phyloP scores from a whole-genome alignment of 1,140 invertebrate genomes.

The Forficula auricularia region DNA sequence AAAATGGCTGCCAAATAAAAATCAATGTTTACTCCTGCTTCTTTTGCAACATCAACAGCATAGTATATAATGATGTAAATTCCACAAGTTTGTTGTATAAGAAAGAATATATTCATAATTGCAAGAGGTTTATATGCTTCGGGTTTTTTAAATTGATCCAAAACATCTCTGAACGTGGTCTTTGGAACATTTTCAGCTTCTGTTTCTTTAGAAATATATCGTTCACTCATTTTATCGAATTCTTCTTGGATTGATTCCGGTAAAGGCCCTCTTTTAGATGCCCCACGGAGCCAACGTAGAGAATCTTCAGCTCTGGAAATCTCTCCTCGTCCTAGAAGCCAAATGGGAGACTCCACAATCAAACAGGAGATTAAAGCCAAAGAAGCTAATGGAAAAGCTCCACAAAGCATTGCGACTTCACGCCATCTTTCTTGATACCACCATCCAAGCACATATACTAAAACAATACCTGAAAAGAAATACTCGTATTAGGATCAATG shows the following conservation, averaged over 20 bases:
- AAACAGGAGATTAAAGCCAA: background rate
- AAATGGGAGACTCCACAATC: background rate
- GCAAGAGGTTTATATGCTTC: too few species aligned
- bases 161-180: background rate
- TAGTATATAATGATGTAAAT: too few species aligned
- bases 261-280: too few species aligned
- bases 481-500: too few species aligned
- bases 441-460: background rate
- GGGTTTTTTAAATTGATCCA: too few species aligned
- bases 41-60: too few species aligned
- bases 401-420: background rate
- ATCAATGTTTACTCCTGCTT: background rate
- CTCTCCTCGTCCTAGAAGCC: background rate
- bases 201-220: background rate
- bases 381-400: background rate
- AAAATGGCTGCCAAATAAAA: background rate
- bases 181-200: background rate
- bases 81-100: too few species aligned
- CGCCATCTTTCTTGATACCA: background rate
- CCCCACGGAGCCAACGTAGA: background rate
- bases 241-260: background rate
- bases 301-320: background rate
- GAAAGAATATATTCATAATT: too few species aligned
- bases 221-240: background rate
- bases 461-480: background rate